These are phyloP conservation scores for Eciton burchellii DNA, from an alignment of 1,140 invertebrate species.

Conservation along the genomic window DNA sequence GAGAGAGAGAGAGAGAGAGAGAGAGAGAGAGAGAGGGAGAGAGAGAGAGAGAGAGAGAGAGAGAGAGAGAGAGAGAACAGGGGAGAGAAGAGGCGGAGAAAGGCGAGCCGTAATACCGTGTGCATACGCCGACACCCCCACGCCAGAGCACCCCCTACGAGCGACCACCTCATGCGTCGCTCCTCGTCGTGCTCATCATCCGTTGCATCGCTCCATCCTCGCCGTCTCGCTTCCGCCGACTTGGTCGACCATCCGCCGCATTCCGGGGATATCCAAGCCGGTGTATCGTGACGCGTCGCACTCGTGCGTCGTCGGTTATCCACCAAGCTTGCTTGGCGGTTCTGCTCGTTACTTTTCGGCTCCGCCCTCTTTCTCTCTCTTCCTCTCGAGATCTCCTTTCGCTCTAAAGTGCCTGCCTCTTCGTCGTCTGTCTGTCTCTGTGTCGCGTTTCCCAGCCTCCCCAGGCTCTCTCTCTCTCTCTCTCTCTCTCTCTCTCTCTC, in stretches of 20 bases:
- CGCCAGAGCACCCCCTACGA: not conserved
- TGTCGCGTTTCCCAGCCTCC: slow-evolving; percentile 5
- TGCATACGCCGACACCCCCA: slow-evolving; percentile 8
- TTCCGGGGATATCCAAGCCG: slow-evolving; percentile 68
- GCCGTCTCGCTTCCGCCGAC: slow-evolving; percentile 37
- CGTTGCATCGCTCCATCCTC: slow-evolving; percentile 18
- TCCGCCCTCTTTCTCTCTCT: slow-evolving; percentile 28
- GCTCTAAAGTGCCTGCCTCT: not conserved
- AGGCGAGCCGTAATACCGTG: not conserved
- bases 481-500: slow-evolving; percentile 50
- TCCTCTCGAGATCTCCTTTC: not conserved
- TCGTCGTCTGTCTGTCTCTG: slow-evolving; percentile 37
- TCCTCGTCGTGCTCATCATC: slow-evolving; percentile 28
- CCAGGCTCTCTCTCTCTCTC: slow-evolving; percentile 20
- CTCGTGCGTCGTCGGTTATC: slow-evolving; percentile 65
- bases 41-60: not conserved
- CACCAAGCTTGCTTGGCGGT: not conserved
- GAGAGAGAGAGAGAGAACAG: slow-evolving; percentile 1
- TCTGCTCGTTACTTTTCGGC: not conserved
- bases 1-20: not conserved
- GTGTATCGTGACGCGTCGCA: slow-evolving; percentile 70
- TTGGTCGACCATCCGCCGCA: slow-evolving; percentile 56
- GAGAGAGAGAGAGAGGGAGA: not conserved
- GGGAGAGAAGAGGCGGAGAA: slow-evolving; percentile 8
- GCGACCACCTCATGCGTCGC: slow-evolving; percentile 13